phyloP scores from a whole-genome alignment of 1,140 invertebrate genomes.

The Aphis gossypii region DNA sequence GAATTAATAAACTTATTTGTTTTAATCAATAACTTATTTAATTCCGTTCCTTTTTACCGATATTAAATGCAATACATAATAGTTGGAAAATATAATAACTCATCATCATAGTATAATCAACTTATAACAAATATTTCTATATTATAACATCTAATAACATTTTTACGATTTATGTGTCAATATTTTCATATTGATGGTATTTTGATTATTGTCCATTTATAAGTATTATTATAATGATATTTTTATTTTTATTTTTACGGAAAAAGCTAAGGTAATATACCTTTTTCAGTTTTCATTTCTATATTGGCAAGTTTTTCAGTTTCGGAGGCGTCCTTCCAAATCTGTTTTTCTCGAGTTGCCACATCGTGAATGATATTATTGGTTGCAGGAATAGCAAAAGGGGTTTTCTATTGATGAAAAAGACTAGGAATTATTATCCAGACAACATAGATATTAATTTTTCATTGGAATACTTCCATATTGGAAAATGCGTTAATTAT shows the following conservation, averaged over 20 bases:
- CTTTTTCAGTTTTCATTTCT: neutral
- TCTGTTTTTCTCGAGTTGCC: neutral
- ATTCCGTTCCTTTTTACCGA: too few species aligned
- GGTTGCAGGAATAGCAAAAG: neutral
- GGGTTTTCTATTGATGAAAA: neutral
- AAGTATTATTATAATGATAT: neutral
- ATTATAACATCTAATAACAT: neutral
- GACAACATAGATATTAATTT: neutral
- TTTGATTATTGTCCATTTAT: neutral
- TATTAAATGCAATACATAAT: neutral
- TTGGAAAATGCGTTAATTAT: constrained; percentile 32
- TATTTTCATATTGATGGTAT: neutral
- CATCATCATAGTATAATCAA: neutral
- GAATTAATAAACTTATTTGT: too few species aligned
- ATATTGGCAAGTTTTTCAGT: neutral
- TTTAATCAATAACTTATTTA: too few species aligned
- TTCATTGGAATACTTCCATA: constrained; percentile 4
- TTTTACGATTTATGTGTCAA: neutral
- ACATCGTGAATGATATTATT: constrained; percentile 5
- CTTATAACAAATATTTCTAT: neutral
- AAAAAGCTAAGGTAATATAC: neutral
- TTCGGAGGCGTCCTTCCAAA: neutral
- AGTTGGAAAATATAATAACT: neutral
- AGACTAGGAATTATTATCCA: neutral
- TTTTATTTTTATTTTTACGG: neutral